A percentile compares a stretch with the other conserved stretches of the same genome.
Conservation (phyloP, 1,140 invertebrate genomes). For the Bemisia tabaci region DNA sequence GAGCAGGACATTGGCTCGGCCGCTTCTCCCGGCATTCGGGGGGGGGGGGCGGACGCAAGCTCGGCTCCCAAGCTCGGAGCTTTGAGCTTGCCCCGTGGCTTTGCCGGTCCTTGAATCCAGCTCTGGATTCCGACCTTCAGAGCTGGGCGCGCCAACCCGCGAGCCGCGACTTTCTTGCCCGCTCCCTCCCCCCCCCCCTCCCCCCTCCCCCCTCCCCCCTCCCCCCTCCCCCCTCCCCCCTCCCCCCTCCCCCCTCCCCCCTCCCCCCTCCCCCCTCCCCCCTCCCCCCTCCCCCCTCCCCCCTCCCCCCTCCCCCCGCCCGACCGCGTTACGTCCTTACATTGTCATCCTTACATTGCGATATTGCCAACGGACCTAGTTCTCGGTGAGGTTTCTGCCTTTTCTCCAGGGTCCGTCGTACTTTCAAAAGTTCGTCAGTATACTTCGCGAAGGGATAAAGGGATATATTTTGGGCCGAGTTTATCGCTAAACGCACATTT, state of each 20-base stretch:
- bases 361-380: no score
- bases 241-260: constrained; percentile 9
- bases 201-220: constrained; percentile 12
- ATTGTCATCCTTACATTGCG: no score
- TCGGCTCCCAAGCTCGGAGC: constrained; percentile 16
- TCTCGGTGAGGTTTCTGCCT: no score
- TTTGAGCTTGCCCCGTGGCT: neutral
- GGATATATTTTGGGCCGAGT: no score
- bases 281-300: no score
- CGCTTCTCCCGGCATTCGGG: constrained; percentile 21
- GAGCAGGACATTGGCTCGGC: constrained; percentile 28
- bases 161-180: constrained; percentile 21
- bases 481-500: no score
- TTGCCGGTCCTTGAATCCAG: neutral
- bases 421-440: no score
- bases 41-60: constrained; percentile 24
- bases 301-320: no score
- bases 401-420: no score
- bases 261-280: no score
- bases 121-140: neutral
- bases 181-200: constrained; percentile 9
- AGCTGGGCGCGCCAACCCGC: constrained; percentile 2
- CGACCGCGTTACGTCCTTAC: no score
- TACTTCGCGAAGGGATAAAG: no score
- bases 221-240: constrained; percentile 7